Base-by-base conservation (phyloP, 2,888 invertebrate genomes). In the Pandemis cinnamomeana region DNA sequence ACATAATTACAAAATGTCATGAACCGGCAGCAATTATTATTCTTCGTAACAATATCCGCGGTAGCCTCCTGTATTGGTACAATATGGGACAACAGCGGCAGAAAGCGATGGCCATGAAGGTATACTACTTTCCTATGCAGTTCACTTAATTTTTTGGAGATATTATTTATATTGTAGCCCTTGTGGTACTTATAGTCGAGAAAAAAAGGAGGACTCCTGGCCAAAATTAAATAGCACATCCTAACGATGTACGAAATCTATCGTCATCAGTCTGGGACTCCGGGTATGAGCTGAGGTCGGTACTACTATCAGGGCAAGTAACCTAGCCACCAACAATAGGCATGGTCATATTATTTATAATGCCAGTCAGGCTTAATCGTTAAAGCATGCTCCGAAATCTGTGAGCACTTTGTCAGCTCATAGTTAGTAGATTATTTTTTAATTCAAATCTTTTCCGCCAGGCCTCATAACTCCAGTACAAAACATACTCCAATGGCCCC, bases 21-120 rank as follows among this genome's bases (percentile, higher is more conserved):
- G 67, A 71, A 77, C 86, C 87, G 83, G 77, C 86, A 88, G 5
- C 83, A 90, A 75, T 71, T 89, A 6, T 10, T 89, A 44, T 82
- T 86, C 46, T 73, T 89, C 41, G 77, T 91, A 11, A 84, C 86
- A 27, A 72, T 85, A 74, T 89, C 90, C 71, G 88, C 89, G 41
- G 69, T 85, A 4, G 70, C 86, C n/a, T 86, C 89, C 77, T 91
- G 86, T 76, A 71, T 83, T 8, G 88, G 87, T 11, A 89, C 87
- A 55, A 68, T 89, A 75, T 71, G 86, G 44, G 87, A 89, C 36
- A 85, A 85, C 67, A 77, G 41, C 75, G 74, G 71, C 71, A 78
- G 83, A 51, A 78, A 82, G 7, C 80, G 83, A 27, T 79, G 80
- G 73, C 81, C 82, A 77, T 82, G 72, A 87, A 81, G 87, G 87